phyloP scores from a whole-genome alignment of 2,888 invertebrate genomes.

The Cantharis lateralis region DNA sequence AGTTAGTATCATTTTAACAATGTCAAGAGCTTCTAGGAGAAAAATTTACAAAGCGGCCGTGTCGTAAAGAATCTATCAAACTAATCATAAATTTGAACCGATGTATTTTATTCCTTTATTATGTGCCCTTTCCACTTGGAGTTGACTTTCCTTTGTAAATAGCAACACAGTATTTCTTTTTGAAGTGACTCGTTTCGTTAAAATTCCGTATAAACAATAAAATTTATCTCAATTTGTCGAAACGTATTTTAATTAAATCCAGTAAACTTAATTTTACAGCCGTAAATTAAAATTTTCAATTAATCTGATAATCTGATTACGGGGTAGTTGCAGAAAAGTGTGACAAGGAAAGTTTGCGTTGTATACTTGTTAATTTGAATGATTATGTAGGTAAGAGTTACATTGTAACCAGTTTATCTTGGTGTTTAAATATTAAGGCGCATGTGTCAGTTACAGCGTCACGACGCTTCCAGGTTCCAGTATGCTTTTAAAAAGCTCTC shows the following conservation, averaged over 20 bases:
- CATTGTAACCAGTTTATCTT: slow-evolving; percentile 27
- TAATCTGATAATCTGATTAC: neutral
- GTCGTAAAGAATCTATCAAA: neutral
- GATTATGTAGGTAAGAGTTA: slow-evolving; percentile 11
- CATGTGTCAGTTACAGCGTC: slow-evolving; percentile 35
- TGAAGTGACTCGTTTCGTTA: neutral
- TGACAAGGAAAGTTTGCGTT: neutral
- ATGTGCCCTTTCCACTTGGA: neutral
- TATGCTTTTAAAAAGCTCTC: slow-evolving; percentile 13
- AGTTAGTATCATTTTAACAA: neutral
- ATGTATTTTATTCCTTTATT: neutral
- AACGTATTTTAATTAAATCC: neutral
- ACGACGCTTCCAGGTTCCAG: slow-evolving; percentile 35
- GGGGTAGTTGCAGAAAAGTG: neutral
- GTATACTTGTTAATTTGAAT: neutral
- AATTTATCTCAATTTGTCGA: neutral
- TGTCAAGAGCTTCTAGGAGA: neutral
- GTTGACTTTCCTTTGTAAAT: neutral
- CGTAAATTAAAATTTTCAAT: neutral
- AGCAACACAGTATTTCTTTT: neutral
- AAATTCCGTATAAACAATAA: neutral
- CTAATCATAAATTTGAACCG: neutral
- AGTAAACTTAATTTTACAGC: neutral
- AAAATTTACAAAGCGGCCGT: neutral
- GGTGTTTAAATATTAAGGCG: slow-evolving; percentile 36